A percentile compares a stretch with the other conserved stretches of the same genome.
These are phyloP conservation scores for Abrostola tripartita DNA, from an alignment of 2,888 invertebrate genomes.

Conservation along the genomic window DNA sequence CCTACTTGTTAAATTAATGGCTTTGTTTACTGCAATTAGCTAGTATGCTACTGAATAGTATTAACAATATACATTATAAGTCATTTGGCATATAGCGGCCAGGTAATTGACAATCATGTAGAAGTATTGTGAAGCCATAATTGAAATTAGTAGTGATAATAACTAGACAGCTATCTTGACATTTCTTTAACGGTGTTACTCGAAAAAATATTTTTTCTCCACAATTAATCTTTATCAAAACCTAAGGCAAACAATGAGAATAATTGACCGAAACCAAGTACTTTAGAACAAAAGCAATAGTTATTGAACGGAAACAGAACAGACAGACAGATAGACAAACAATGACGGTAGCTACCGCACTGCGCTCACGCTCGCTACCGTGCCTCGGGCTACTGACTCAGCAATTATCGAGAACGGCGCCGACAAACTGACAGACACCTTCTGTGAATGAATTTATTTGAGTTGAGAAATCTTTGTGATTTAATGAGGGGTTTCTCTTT, in stretches of 20 bases:
- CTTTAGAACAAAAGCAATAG: conserved; percentile 40
- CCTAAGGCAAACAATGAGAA: conserved; percentile 32
- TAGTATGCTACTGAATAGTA: no score
- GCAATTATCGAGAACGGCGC: conserved; percentile 53
- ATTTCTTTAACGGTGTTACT: no score
- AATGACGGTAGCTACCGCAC: conserved; percentile 42
- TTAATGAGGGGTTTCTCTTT: conserved; percentile 41
- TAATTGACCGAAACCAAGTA: conserved; percentile 20
- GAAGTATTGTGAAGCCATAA: no score
- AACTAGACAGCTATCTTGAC: no score
- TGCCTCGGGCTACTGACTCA: conserved; percentile 51
- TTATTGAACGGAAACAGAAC: conserved; percentile 41
- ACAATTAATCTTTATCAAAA: conserved; percentile 25
- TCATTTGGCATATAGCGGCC: no score
- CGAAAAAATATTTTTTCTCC: no score
- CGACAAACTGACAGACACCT: conserved; percentile 36
- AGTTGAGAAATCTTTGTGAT: conserved; percentile 24
- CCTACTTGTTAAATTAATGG: no score
- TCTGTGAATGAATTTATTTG: conserved; percentile 35
- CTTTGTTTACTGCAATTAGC: no score
- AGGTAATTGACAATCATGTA: no score
- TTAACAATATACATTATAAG: no score
- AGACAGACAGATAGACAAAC: conserved; percentile 41
- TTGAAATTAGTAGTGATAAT: no score
- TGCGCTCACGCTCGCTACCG: conserved; percentile 19